A percentile compares a stretch with the other conserved stretches of the same genome.
phyloP scores from a whole-genome alignment of 2,888 invertebrate genomes.

The Andrena bucephala region DNA sequence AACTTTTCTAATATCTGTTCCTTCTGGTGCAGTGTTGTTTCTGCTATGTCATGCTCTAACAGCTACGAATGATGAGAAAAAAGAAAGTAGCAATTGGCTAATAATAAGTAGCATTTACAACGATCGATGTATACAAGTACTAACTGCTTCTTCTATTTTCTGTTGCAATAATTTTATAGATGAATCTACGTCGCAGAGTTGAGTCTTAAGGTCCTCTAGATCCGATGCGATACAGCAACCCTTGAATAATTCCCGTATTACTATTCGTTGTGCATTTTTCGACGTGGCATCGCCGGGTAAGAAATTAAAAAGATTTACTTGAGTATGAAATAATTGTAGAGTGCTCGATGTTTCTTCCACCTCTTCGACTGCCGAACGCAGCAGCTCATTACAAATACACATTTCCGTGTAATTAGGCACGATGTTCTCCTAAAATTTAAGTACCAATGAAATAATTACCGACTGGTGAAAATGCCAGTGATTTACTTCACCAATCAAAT shows the following conservation, averaged over 20 bases:
- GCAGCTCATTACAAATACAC: constrained; percentile 71
- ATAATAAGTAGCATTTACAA: background rate
- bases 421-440: constrained; percentile 65
- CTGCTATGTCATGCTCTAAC: constrained; percentile 73
- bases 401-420: constrained; percentile 65
- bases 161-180: constrained; percentile 76
- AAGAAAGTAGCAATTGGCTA: background rate
- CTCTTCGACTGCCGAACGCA: constrained; percentile 77
- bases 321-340: constrained; percentile 72
- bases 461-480: background rate
- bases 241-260: constrained; percentile 50
- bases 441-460: constrained; percentile 16
- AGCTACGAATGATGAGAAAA: constrained; percentile 67
- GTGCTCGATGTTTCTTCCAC: constrained; percentile 77
- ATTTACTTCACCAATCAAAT: constrained; percentile 1
- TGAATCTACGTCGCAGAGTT: constrained; percentile 71
- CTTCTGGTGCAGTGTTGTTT: constrained; percentile 74
- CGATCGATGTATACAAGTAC: constrained; percentile 52
- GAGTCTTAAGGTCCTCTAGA: constrained; percentile 71
- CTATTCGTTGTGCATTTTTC: constrained; percentile 12
- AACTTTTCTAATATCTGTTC: constrained; percentile 76
- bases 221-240: constrained; percentile 61
- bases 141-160: constrained; percentile 77
- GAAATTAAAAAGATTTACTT: constrained; percentile 66
- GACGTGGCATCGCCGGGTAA: constrained; percentile 1